These are phyloP conservation scores for Theonella swinhoei DNA, from an alignment of 37 sponge, comb jelly and placozoan genomes.

Conservation along the genomic window DNA sequence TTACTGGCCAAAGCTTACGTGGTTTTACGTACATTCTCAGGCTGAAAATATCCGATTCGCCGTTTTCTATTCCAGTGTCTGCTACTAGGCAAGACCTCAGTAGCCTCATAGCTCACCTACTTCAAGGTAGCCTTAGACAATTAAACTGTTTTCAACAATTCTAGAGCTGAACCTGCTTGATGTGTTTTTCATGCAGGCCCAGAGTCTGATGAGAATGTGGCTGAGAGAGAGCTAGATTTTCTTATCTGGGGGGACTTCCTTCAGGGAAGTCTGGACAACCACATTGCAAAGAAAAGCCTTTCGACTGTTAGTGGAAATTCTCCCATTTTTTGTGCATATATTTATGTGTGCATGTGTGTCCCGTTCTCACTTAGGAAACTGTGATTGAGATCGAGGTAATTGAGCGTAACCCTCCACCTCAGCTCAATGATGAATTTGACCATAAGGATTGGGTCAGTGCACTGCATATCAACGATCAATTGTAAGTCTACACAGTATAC, in stretches of 20 bases:
- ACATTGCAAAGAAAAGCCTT: conserved; percentile 23
- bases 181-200: conserved; percentile 5
- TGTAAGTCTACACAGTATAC: conserved; percentile 45
- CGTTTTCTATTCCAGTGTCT: conserved; percentile 69
- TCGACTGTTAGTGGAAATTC: conserved; percentile 19
- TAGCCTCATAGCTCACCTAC: conserved; percentile 48
- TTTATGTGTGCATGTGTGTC: not conserved
- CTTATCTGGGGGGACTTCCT: conserved; percentile 67
- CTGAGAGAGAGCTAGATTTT: conserved; percentile 68
- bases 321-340: not conserved
- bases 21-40: conserved; percentile 41
- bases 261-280: conserved; percentile 27
- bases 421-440: conserved; percentile 23
- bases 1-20: not conserved
- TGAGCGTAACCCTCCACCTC: conserved; percentile 69
- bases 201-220: not conserved
- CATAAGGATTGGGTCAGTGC: conserved; percentile 87
- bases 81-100: conserved; percentile 42
- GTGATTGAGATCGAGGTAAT: conserved; percentile 74
- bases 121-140: conserved; percentile 7
- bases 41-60: conserved; percentile 51
- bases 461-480: conserved; percentile 56
- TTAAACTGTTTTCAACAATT: not conserved
- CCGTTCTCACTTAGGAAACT: conserved; percentile 76
- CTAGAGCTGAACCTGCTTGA: not conserved